These are phyloP conservation scores for Geopemphigus sp. DNA, from an alignment of 1,140 invertebrate genomes.

Conservation along the genomic window DNA sequence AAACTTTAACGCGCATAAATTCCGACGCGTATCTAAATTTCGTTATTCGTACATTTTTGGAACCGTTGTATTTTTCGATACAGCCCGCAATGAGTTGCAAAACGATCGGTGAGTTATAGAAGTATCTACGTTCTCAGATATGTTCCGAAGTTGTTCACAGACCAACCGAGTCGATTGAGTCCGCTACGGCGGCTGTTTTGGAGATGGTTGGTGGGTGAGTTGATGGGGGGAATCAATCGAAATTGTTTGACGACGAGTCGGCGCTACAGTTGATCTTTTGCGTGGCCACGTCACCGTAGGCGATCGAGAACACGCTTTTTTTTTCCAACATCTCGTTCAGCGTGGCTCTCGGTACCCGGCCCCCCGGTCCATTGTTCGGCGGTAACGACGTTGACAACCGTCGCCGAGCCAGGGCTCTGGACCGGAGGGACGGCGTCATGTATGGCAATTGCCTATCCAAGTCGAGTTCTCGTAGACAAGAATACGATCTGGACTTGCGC, in stretches of 20 bases:
- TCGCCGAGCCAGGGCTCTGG: constrained; percentile 31
- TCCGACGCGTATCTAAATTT: too few species aligned
- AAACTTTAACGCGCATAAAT: too few species aligned
- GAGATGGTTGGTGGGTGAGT: too few species aligned
- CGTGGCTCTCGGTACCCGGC: constrained; percentile 55
- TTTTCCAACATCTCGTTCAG: constrained; percentile 73
- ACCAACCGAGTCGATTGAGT: too few species aligned
- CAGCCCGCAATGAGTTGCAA: too few species aligned
- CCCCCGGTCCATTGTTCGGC: background rate
- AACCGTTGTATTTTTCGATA: too few species aligned
- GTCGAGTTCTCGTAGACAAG: constrained; percentile 19
- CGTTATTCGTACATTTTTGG: too few species aligned
- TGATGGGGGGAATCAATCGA: constrained; percentile 18
- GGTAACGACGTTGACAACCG: constrained; percentile 27
- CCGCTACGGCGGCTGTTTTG: too few species aligned
- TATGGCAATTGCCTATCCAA: constrained; percentile 36
- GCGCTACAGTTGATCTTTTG: constrained; percentile 51
- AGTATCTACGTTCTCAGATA: too few species aligned
- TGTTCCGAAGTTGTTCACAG: too few species aligned
- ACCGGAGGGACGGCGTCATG: constrained; percentile 46
- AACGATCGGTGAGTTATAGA: too few species aligned
- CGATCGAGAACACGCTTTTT: constrained; percentile 90
- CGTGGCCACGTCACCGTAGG: constrained; percentile 80
- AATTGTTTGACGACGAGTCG: constrained; percentile 31
- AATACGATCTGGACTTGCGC: constrained; percentile 37